Evolutionary conservation across 2,888 invertebrate genomes (phyloP), one percentile per base, ranked within the genome.

Genomic region (Agonopterix subpropinquella): DNA sequence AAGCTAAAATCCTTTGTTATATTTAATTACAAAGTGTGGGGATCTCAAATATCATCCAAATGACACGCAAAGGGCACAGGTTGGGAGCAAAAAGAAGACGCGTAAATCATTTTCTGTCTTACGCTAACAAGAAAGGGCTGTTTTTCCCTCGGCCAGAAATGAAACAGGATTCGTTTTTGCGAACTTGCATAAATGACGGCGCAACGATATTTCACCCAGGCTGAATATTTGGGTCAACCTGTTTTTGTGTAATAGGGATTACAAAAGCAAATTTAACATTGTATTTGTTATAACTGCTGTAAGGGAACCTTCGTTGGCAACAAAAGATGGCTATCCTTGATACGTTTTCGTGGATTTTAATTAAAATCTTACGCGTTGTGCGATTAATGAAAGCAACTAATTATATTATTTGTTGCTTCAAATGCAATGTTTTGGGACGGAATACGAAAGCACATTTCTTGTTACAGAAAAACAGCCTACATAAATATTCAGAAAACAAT

Each of bases 141-240:
- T 63, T 73, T 80, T 81, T 80, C 66, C 70, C 71, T 70, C 61
- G 64, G 61, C 67, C 57, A 57, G 54, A 61, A 67, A 65, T 69
- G 65, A 72, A 74, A 67, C 71, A 77, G 77, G 77, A 78, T 81
- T 83, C 77, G 80, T 81, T 84, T 85, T 83, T 82, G 82, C 78
- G 72, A 83, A 81, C 78, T 85, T 82, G 83, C 83, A 83, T 78
- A 83, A 84, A 85, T 78, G 81, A 80, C 77, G 73, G 68, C 75
- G 73, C 77, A 75, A 75, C 82, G 75, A 83, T 87, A 82, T 85
- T 84, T 84, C 74, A 83, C 78, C 72, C 68, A 73, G 73, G 68
- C 70, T 71, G 77, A 77, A 81, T 81, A 87, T 87, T 88, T 80
- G 80, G 87, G 87, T 86, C 86, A 85, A 84, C 80, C 79, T 86